phyloP scores from a whole-genome alignment of 2,113 vertebrate genomes.

The Crocuta crocuta region DNA sequence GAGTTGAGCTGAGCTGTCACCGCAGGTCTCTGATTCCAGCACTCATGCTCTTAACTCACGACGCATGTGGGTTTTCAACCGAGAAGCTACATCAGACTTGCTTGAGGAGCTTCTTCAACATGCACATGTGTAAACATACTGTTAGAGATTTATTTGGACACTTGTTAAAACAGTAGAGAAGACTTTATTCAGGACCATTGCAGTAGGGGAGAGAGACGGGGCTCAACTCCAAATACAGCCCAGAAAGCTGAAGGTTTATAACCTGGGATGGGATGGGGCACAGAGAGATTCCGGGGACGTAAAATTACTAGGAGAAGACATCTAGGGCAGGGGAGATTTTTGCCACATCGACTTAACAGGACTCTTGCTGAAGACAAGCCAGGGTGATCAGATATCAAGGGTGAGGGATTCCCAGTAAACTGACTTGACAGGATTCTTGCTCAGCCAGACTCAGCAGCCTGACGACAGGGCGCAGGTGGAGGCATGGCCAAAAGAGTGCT shows the following conservation, averaged over 20 bases:
- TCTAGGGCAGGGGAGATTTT: neutral
- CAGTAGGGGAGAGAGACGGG: neutral
- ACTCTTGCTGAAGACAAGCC: neutral
- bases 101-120: neutral
- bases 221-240: neutral
- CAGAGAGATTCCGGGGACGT: neutral
- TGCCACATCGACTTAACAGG: neutral
- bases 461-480: neutral
- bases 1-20: neutral
- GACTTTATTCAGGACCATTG: neutral
- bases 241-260: neutral
- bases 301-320: neutral
- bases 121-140: neutral
- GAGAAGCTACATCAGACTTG: neutral
- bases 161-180: neutral
- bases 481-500: neutral
- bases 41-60: neutral
- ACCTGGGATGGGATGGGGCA: neutral
- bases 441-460: neutral
- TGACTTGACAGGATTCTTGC: neutral
- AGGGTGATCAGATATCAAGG: neutral
- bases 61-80: neutral
- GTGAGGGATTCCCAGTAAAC: neutral
- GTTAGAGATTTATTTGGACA: neutral
- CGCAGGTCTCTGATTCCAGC: neutral